Conservation (phyloP, 2,797 vertebrate genomes). For the Spea hammondii region DNA sequence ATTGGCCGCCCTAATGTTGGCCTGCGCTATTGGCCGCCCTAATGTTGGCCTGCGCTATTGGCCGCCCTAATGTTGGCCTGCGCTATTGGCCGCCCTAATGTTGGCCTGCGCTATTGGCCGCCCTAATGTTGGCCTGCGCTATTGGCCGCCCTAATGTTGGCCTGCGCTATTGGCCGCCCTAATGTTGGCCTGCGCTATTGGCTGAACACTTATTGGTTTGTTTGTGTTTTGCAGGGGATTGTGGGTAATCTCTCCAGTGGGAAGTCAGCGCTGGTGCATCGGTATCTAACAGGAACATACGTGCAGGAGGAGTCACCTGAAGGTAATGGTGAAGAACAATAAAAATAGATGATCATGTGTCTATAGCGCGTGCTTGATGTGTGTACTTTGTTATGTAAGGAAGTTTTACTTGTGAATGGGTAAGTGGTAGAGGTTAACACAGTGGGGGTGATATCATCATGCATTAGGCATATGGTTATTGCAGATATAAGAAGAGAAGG, state of each 20-base stretch:
- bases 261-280: constrained; percentile 93
- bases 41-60: too few species aligned
- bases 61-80: too few species aligned
- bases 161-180: neutral
- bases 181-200: too few species aligned
- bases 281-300: constrained; percentile 93
- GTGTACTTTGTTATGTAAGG: neutral
- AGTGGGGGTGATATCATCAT: too few species aligned
- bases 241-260: constrained; percentile 95
- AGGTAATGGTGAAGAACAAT: constrained; percentile 68
- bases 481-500: too few species aligned
- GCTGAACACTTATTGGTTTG: neutral
- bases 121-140: too few species aligned
- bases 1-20: too few species aligned
- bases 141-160: too few species aligned
- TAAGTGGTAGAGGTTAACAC: neutral
- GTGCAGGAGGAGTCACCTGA: constrained; percentile 96
- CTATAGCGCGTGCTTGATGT: neutral
- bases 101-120: too few species aligned
- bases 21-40: too few species aligned
- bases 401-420: neutral
- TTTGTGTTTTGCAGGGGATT: constrained; percentile 77
- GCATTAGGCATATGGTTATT: too few species aligned
- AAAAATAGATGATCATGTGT: neutral
- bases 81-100: too few species aligned